phyloP scores from a whole-genome alignment of 2,113 vertebrate species.

The Pelmatolapia mariae region DNA sequence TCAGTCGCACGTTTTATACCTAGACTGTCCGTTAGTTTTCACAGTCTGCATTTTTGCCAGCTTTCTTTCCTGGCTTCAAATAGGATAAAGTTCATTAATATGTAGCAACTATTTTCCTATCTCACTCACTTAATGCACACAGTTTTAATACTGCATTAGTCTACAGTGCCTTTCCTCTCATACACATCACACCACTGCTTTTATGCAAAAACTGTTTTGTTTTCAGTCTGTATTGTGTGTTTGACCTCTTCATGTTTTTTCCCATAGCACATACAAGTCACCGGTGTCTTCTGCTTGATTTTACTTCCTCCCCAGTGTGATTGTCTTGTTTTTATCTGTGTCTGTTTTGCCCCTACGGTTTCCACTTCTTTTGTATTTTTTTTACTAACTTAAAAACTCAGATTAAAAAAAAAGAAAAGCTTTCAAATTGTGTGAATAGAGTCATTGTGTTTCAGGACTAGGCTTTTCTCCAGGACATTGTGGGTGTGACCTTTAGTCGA shows the following conservation, averaged over 20 bases:
- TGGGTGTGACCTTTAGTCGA: not conserved
- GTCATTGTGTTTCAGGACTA: not conserved
- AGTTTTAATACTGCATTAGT: not conserved
- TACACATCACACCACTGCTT: not conserved
- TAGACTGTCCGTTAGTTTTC: not conserved
- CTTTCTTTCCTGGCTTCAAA: not conserved
- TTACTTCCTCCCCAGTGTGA: not conserved
- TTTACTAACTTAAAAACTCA: not conserved
- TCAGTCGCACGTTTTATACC: not conserved
- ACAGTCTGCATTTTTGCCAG: not conserved
- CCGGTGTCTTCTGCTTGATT: not conserved
- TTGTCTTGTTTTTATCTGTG: not conserved
- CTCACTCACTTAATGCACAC: not conserved
- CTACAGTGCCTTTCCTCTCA: not conserved
- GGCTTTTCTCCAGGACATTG: not conserved
- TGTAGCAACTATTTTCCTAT: not conserved
- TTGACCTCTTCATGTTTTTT: not conserved
- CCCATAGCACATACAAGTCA: not conserved
- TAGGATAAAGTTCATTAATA: not conserved
- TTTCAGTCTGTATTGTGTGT: not conserved
- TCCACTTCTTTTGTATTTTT: not conserved
- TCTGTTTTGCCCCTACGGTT: not conserved
- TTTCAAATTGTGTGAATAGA: not conserved
- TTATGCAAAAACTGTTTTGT: not conserved
- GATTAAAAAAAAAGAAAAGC: not conserved